Percentiles rank a stretch among this genome's conserved stretches.
These are phyloP conservation scores for Planococcus citri DNA, from an alignment of 1,140 invertebrate genomes.

Conservation along the genomic window DNA sequence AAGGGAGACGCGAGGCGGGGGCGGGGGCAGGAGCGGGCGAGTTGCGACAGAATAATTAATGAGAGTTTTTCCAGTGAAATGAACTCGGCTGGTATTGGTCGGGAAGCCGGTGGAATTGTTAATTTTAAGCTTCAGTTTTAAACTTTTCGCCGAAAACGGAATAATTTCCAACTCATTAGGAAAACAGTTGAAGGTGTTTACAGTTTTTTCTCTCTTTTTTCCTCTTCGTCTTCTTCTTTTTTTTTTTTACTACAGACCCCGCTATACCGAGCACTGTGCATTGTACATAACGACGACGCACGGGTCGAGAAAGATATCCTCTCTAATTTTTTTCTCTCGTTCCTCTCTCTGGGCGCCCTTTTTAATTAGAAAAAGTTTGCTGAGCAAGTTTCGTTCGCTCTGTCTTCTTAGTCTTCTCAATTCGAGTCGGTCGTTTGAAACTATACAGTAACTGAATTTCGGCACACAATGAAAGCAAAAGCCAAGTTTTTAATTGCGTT, in stretches of 20 bases:
- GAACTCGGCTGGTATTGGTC: conserved; percentile 11
- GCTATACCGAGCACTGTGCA: not conserved
- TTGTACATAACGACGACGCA: too few relatives aligned
- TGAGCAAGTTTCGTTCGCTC: not conserved
- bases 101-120: conserved; percentile 1
- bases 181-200: conserved; percentile 7
- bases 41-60: conserved; percentile 20
- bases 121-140: conserved; percentile 14
- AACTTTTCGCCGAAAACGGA: conserved; percentile 11
- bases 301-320: not conserved
- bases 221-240: too few relatives aligned
- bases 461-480: not conserved
- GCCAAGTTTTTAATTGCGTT: too few relatives aligned
- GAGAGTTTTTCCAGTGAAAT: conserved; percentile 16
- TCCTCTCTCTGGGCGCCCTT: not conserved
- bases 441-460: too few relatives aligned
- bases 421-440: not conserved
- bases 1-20: not conserved
- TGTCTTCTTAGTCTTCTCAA: too few relatives aligned
- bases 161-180: conserved; percentile 3
- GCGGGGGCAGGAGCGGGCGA: not conserved
- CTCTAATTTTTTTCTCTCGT: not conserved
- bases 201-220: not conserved
- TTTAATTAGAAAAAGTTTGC: conserved; percentile 8
- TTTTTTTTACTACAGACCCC: not conserved